phyloP scores from a whole-genome alignment of 1,140 invertebrate species.

The Cydia splendana region DNA sequence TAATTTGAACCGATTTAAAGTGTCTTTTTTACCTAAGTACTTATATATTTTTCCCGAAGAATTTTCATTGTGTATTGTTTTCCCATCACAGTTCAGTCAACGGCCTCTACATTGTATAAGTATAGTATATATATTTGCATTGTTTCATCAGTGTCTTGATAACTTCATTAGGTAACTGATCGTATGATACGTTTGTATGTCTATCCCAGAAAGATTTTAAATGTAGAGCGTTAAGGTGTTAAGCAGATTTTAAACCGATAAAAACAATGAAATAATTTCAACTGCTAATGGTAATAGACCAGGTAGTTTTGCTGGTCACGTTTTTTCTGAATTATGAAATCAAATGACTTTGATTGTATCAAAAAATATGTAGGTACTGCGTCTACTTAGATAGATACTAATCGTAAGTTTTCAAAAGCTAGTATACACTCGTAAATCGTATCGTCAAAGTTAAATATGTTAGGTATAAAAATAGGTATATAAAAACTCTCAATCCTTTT shows the following conservation, averaged over 20 bases:
- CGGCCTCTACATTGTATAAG: background rate
- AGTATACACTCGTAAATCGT: no score
- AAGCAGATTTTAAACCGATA: background rate
- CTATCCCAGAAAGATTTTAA: background rate
- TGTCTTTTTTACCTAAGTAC: background rate
- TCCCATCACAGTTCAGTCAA: background rate
- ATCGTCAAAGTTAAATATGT: no score
- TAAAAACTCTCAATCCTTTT: no score
- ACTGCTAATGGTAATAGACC: no score
- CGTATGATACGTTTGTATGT: conserved; percentile 6
- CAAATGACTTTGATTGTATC: no score
- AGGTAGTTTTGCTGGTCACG: no score
- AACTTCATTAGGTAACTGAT: conserved; percentile 14
- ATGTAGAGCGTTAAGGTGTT: background rate
- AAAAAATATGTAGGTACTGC: no score
- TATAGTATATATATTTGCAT: background rate
- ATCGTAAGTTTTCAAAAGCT: no score
- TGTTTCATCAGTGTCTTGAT: conserved; percentile 3
- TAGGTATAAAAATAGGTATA: no score
- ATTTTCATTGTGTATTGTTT: conserved; percentile 12
- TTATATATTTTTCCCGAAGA: background rate
- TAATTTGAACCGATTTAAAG: background rate
- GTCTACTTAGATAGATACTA: no score
- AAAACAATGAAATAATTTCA: background rate
- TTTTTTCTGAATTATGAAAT: no score